Conservation (phyloP, 1,140 invertebrate genomes). For the Kradibia gibbosae region DNA sequence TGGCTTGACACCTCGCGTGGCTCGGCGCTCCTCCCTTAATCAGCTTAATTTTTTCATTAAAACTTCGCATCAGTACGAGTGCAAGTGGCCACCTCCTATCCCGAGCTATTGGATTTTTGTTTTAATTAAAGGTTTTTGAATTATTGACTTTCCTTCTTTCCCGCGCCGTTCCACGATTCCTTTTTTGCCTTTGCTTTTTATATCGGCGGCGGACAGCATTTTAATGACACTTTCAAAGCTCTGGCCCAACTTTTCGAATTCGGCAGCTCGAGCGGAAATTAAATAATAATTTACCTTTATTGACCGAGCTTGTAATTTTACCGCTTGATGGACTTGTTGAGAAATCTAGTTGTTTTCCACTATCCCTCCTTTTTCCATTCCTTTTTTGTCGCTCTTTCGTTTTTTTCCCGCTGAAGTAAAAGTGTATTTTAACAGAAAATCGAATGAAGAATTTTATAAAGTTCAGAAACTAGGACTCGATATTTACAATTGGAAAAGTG, state of each 20-base stretch:
- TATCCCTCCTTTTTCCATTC: no score
- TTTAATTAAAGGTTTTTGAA: conserved; percentile 33
- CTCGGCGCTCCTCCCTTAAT: conserved; percentile 12
- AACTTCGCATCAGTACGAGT: conserved; percentile 14
- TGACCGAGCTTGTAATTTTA: not conserved
- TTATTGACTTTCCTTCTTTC: conserved; percentile 16
- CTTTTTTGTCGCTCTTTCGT: no score
- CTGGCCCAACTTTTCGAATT: not conserved
- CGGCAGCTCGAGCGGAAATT: not conserved
- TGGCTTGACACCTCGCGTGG: conserved; percentile 13
- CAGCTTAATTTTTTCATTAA: conserved; percentile 45
- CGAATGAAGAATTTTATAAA: no score
- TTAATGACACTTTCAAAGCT: not conserved
- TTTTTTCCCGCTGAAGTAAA: no score
- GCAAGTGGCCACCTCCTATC: not conserved
- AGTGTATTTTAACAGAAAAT: no score
- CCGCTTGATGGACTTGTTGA: no score
- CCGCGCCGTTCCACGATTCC: conserved; percentile 4
- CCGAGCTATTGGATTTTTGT: conserved; percentile 34
- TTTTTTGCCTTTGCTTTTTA: not conserved
- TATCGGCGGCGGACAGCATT: not conserved
- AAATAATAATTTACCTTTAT: not conserved
- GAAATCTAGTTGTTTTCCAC: no score
- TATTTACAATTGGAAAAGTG: no score
- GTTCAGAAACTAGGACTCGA: no score